A percentile compares a stretch with the other conserved stretches of the same genome.
These are phyloP conservation scores for Agelaius phoeniceus DNA, from an alignment of 2,113 vertebrate genomes.

Conservation along the genomic window DNA sequence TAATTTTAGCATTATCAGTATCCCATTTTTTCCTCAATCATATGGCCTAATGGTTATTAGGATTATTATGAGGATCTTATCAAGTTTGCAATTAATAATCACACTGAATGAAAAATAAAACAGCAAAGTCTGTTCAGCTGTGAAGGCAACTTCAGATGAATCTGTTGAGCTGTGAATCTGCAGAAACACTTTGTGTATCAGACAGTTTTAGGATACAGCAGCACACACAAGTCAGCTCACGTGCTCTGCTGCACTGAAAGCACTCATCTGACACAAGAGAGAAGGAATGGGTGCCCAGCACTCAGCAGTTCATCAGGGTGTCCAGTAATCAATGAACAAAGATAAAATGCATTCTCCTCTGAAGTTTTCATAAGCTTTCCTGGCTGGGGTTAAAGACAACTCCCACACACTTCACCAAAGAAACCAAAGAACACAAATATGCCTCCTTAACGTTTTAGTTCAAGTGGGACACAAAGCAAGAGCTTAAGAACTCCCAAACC, in stretches of 20 bases:
- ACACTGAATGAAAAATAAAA: not conserved
- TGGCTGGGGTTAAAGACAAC: not conserved
- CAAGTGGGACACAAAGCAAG: not conserved
- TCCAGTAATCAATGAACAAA: not conserved
- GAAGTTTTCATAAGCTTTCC: not conserved
- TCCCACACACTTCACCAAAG: conserved; percentile 31
- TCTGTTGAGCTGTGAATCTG: not conserved
- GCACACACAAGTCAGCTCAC: not conserved
- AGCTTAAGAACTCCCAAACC: not conserved
- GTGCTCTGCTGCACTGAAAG: not conserved
- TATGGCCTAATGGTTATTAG: not conserved
- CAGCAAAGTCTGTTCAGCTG: not conserved
- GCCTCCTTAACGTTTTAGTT: not conserved
- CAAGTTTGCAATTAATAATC: not conserved
- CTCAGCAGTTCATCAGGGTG: not conserved
- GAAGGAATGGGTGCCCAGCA: not conserved
- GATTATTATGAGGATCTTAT: not conserved
- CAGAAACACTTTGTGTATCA: not conserved
- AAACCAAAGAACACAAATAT: conserved; percentile 35
- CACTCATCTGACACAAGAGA: not conserved
- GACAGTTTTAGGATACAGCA: not conserved
- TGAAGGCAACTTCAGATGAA: not conserved
- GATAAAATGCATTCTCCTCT: not conserved
- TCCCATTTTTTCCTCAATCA: not conserved
- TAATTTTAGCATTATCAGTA: not conserved